Base-by-base conservation (phyloP, 2,888 invertebrate species). In the Desoria tigrina region DNA sequence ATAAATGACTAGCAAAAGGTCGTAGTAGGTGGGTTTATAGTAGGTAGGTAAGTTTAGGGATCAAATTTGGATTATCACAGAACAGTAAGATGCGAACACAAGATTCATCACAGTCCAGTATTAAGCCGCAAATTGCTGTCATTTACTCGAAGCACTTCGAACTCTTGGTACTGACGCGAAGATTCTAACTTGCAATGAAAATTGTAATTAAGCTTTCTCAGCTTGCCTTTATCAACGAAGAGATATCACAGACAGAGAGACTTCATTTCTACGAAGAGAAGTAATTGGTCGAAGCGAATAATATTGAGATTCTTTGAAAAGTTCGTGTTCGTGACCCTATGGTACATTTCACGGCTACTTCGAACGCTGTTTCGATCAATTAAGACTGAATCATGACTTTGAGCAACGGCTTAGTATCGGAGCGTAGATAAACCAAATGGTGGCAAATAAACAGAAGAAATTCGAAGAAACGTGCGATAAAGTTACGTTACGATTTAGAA, bases 31-130 rank as follows among this genome's bases (percentile, higher is more conserved):
- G 4, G 51, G 51, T 51, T 24, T 11, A 26, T 24, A 51, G 51
- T 51, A 26, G 51, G 14, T 66, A 63, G 53, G 61, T 65, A 60
- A 69, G 60, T 61, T n/a, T n/a, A n/a, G 50, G 56, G 59, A 60
- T 64, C 64, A 66, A 66, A 69, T 66, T 69, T 64, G 69, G 69
- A 67, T 55, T 57, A 70, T 72, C 72, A 72, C 72, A 72, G 72
- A 72, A 68, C 72, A 71, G 69, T 69, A 72, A 72, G 72, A 68
- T 68, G 69, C 73, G 73, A 73, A 71, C 73, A 73, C 73, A 73
- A 71, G 73, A 71, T 68, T 62, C 66, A 73, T 73, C 73, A 73
- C 73, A 73, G 73, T 73, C 73, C 73, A 73, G 73, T 73, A 73
- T 50, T 73, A 73, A 73, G 73, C 73, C 73, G 71, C 61, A 64